phyloP scores from a whole-genome alignment of 1,140 invertebrate species.

The Oryctes rhinoceros region DNA sequence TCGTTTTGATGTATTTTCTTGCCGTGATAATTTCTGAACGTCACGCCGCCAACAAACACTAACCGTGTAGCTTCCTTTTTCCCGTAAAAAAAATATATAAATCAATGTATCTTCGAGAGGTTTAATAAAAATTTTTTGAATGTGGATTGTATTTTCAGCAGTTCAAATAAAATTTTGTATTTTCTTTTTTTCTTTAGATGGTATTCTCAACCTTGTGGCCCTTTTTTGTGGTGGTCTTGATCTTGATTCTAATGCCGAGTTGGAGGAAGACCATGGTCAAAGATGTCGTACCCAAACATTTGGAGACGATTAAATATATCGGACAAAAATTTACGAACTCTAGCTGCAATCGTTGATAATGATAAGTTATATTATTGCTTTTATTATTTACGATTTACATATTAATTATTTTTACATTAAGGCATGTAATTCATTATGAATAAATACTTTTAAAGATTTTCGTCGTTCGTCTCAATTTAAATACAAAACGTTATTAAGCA shows the following conservation, averaged over 20 bases:
- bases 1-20: constrained; percentile 5
- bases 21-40: neutral
- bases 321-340: constrained; percentile 7
- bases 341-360: neutral
- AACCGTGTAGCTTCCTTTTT: neutral
- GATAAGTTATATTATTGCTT: neutral
- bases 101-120: neutral
- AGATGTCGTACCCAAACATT: constrained; percentile 35
- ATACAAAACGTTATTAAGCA: no score
- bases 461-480: no score
- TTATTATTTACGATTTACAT: neutral
- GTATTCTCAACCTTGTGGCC: constrained; percentile 41
- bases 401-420: neutral
- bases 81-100: neutral
- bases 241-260: constrained; percentile 22
- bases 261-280: constrained; percentile 38
- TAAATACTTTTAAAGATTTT: no score
- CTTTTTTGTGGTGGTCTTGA: constrained; percentile 26
- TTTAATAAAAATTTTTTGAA: neutral
- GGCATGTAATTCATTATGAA: no score
- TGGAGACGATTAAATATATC: constrained; percentile 34
- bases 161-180: neutral
- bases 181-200: constrained; percentile 8
- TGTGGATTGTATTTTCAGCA: neutral
- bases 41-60: neutral